phyloP scores from a whole-genome alignment of 2,888 invertebrate genomes.

The Cyclophora punctaria region DNA sequence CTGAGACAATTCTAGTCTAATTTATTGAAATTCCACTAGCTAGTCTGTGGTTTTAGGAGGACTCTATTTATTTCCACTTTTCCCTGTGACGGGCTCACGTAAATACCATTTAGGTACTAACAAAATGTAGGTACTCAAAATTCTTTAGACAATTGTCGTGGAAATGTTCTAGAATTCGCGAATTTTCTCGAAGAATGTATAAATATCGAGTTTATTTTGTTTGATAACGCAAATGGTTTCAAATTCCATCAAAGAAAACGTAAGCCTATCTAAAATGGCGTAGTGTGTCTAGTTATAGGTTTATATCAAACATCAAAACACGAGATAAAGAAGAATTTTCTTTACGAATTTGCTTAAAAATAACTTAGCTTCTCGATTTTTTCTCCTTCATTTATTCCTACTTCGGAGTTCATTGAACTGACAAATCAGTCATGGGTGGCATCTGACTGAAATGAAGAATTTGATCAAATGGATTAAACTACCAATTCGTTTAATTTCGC shows the following conservation, averaged over 20 bases:
- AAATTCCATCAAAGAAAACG: too few species aligned
- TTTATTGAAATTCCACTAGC: constrained; percentile 22
- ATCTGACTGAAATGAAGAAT: constrained; percentile 8
- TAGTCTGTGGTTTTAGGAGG: constrained; percentile 17
- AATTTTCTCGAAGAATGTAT: too few species aligned
- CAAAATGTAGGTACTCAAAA: constrained; percentile 2
- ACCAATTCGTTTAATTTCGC: too few species aligned
- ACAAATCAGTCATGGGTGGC: constrained; percentile 27
- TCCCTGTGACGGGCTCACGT: neutral
- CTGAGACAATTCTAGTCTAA: constrained; percentile 14
- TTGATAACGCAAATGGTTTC: too few species aligned
- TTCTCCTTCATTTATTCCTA: constrained; percentile 23
- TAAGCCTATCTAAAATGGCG: too few species aligned
- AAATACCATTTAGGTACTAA: constrained; percentile 8
- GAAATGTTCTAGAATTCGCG: too few species aligned
- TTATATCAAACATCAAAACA: neutral
- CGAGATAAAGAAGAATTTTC: neutral
- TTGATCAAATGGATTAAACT: too few species aligned
- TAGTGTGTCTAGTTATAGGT: too few species aligned
- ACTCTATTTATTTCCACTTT: constrained; percentile 17
- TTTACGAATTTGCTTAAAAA: neutral
- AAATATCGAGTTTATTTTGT: too few species aligned
- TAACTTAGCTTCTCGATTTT: constrained; percentile 8
- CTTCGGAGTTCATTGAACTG: constrained; percentile 26
- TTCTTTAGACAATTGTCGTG: too few species aligned